A percentile compares a stretch with the other conserved stretches of the same genome.
Evolutionary conservation across 1,140 invertebrate genomes (phyloP).

Genomic region (Drosophila bocqueti): DNA sequence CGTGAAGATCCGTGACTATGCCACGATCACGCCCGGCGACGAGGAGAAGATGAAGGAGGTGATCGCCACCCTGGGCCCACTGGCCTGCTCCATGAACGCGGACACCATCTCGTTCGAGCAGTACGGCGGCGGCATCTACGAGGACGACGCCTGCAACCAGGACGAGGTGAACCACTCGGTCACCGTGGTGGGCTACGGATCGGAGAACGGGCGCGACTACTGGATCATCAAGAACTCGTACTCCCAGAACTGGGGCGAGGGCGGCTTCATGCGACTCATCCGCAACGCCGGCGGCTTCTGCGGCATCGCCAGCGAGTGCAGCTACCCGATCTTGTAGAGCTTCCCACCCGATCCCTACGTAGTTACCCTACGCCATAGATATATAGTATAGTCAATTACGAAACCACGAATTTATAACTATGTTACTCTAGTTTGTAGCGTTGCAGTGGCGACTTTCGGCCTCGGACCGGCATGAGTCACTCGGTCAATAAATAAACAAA

Average conservation of each 20-base stretch:
- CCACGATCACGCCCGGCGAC: conserved; percentile 88
- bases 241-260: conserved; percentile 89
- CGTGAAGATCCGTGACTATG: conserved; percentile 88
- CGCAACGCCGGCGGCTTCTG: conserved; percentile 89
- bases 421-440: conserved; percentile 50
- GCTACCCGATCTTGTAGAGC: conserved; percentile 73
- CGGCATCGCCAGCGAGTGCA: conserved; percentile 86
- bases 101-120: conserved; percentile 91
- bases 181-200: conserved; percentile 87
- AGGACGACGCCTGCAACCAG: conserved; percentile 86
- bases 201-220: conserved; percentile 88
- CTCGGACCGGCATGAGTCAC: conserved; percentile 1
- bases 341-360: neutral
- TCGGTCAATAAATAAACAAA: conserved; percentile 22
- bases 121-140: conserved; percentile 90
- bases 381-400: conserved; percentile 46
- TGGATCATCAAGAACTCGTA: conserved; percentile 94
- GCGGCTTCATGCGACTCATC: conserved; percentile 90
- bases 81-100: conserved; percentile 92
- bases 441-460: neutral
- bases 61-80: conserved; percentile 92
- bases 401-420: conserved; percentile 62
- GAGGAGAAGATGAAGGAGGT: conserved; percentile 91
- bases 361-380: conserved; percentile 2
- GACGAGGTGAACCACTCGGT: conserved; percentile 87